Conservation (phyloP, 30 jellyfish, hydroid and myxozoan genomes). For the Sanderia malayensis region DNA sequence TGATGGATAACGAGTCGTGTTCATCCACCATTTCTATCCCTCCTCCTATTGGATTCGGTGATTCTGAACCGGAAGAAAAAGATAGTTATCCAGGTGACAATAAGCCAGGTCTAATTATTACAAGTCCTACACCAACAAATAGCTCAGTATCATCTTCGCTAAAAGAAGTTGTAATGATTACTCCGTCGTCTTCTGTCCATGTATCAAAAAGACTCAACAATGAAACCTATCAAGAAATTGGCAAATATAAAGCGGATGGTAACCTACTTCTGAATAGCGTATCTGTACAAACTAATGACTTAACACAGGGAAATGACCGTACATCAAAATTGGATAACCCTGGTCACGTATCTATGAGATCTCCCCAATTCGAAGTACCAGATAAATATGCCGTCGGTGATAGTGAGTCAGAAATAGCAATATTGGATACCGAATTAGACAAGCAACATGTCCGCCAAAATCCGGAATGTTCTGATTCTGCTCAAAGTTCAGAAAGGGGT, state of each 20-base stretch:
- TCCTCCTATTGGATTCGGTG: conserved; percentile 75
- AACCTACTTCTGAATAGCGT: conserved; percentile 53
- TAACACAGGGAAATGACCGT: conserved; percentile 27
- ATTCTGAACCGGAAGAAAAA: conserved; percentile 14
- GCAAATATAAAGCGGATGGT: conserved; percentile 15
- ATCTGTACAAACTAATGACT: conserved; percentile 67
- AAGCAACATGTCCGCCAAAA: background rate
- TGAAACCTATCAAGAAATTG: conserved; percentile 16
- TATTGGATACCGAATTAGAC: background rate
- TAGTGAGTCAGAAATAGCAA: conserved; percentile 27
- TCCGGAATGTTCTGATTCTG: background rate
- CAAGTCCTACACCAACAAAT: conserved; percentile 72
- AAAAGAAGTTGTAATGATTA: background rate
- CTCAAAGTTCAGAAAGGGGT: background rate
- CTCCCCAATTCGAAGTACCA: conserved; percentile 35
- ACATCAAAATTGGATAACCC: conserved; percentile 33
- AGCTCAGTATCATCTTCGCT: conserved; percentile 43
- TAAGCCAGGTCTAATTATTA: conserved; percentile 46
- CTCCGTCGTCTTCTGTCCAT: conserved; percentile 22
- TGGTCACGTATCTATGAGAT: conserved; percentile 60
- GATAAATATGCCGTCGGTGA: conserved; percentile 41
- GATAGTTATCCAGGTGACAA: background rate
- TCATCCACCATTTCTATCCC: conserved; percentile 68
- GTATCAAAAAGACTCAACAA: conserved; percentile 50
- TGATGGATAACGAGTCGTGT: conserved; percentile 44